These are phyloP conservation scores for Spongilla lacustris DNA, from an alignment of 37 sponge, comb jelly and placozoan genomes.

Conservation along the genomic window DNA sequence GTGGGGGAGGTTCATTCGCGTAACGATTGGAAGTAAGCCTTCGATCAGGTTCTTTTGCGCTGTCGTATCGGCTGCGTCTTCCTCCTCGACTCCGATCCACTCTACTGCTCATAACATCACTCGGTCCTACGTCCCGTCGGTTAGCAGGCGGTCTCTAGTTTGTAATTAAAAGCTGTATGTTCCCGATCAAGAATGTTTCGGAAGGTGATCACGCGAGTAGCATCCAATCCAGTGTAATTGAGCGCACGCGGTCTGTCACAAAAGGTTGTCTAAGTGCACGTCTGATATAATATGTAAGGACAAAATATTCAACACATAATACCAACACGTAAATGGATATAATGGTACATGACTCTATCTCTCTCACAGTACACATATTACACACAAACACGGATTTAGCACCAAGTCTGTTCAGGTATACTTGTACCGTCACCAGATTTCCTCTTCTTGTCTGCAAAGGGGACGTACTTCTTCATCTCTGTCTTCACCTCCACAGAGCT, in stretches of 20 bases:
- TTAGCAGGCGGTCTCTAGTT: background rate
- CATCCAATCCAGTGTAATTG: background rate
- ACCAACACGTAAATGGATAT: too few relatives aligned
- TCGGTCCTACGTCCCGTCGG: constrained; percentile 6
- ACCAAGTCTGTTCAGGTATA: constrained; percentile 16
- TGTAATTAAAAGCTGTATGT: background rate
- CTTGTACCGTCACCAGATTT: background rate
- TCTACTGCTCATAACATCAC: constrained; percentile 65
- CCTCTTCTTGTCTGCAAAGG: constrained; percentile 21
- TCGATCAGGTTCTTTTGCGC: background rate
- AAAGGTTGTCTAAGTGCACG: background rate
- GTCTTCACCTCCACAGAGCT: constrained; percentile 5
- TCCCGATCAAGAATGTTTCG: background rate
- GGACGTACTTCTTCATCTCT: constrained; percentile 42
- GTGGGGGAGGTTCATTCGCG: constrained; percentile 55
- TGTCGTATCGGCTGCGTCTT: constrained; percentile 33
- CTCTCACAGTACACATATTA: too few relatives aligned
- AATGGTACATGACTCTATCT: background rate
- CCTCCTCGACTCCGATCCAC: constrained; percentile 37
- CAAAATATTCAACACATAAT: background rate
- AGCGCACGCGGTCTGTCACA: background rate
- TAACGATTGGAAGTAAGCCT: constrained; percentile 4
- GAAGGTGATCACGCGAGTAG: background rate
- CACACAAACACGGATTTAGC: too few relatives aligned
- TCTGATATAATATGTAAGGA: background rate